These are phyloP conservation scores for Malurus cyaneus DNA, from an alignment of 2,113 vertebrate species.

Conservation along the genomic window DNA sequence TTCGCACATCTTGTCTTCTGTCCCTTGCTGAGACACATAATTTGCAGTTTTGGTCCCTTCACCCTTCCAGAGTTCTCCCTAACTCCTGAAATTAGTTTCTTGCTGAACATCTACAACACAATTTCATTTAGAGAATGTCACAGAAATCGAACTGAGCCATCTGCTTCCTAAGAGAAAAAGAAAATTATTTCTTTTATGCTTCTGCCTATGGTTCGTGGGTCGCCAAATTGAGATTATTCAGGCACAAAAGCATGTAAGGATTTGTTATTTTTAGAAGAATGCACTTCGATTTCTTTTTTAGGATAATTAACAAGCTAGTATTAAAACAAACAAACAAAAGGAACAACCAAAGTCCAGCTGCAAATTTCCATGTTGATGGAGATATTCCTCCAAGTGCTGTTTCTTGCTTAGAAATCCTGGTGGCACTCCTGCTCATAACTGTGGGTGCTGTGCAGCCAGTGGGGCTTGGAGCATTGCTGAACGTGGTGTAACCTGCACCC, in stretches of 20 bases:
- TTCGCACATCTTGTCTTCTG: neutral
- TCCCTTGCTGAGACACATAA: neutral
- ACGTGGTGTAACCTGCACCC: neutral
- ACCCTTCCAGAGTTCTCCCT: neutral
- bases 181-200: constrained; percentile 42
- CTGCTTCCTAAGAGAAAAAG: constrained; percentile 1
- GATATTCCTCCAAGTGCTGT: neutral
- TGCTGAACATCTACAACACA: neutral
- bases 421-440: neutral
- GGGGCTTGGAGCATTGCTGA: neutral
- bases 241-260: neutral
- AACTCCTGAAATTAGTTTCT: constrained; percentile 10
- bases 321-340: constrained; percentile 47
- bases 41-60: neutral
- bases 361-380: neutral
- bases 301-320: constrained; percentile 12
- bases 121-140: neutral
- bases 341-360: neutral
- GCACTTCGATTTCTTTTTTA: neutral
- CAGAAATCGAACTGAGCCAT: constrained; percentile 46
- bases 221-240: constrained; percentile 36
- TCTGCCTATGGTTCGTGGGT: constrained; percentile 1
- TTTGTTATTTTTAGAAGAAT: constrained; percentile 38
- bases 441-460: fast-evolving
- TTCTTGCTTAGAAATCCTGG: neutral